Evolutionary conservation across 1,140 invertebrate genomes (phyloP), one percentile per base, ranked within the genome.

Genomic region (Acromyrmex charruanus): DNA sequence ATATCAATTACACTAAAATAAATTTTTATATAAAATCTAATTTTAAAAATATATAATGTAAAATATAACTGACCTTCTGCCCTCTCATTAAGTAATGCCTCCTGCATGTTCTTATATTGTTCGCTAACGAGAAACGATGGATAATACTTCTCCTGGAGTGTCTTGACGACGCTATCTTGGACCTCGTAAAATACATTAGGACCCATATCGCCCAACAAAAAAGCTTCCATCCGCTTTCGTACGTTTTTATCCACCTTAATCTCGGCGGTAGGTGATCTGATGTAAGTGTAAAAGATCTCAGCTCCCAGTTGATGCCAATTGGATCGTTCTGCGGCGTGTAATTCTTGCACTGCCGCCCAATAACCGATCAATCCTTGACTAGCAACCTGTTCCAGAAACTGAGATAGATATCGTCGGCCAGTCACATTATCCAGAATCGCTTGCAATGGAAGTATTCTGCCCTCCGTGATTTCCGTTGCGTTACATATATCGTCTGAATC

Each of bases 121-220:
- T 98, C 97, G 92, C 98, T 98, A 10, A 98, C 96, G 59, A 99
- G 95, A 94, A 99, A 99, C 0, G 98, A 97, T 49, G 98, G 97
- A 95, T 99, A 99, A 95, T 98, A 98, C 92, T 98, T 98, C 77
- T 98, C 97, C 94, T 99, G 97, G 14, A 99, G 95, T 0, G 97
- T 97, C 91, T 97, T 96, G 28, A 98, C 96, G 12, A 99, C 97
- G 87, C 97, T 96, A 49, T 97, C 96, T 94, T 98, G 98, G 4
- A 98, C 97, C 93, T 98, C 97, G 91, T 97, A 98, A 95, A 99
- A 98, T 31, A 98, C 97, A 94, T 98, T 98, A 63, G 98, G 98
- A 5, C 98, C 98, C 92, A 97, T 98, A 91, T 98, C 97, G 51
- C 98, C 98, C 63, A 98, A 93, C 74, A 99, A 95, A 95, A 99